Conservation (phyloP, 2,113 vertebrate species). For the Tichodroma muraria region DNA sequence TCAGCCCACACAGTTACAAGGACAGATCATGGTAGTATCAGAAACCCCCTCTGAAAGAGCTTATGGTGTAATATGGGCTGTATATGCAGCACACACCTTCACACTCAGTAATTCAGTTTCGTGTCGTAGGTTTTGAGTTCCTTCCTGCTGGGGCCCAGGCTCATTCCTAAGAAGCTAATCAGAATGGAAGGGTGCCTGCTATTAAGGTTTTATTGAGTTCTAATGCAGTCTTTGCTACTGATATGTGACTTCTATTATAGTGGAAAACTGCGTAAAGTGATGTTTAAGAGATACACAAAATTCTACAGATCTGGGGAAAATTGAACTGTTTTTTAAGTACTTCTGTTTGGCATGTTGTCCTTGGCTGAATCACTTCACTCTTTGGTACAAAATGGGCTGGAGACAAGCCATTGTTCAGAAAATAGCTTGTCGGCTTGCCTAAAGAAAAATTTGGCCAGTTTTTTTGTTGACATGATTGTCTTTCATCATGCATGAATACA, state of each 20-base stretch:
- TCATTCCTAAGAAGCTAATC: neutral
- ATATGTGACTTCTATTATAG: fast-evolving
- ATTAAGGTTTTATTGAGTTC: neutral
- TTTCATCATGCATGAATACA: neutral
- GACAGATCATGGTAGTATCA: neutral
- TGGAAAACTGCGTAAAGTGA: neutral
- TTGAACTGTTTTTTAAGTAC: neutral
- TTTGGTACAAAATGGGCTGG: neutral
- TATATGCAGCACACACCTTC: neutral
- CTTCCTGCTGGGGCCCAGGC: neutral
- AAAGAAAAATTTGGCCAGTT: neutral
- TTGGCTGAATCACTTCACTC: neutral
- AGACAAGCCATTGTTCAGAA: neutral
- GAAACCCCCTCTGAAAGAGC: neutral
- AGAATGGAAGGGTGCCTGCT: neutral
- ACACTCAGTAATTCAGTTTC: neutral
- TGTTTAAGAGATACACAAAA: neutral
- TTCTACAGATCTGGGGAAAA: neutral
- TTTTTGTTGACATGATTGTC: neutral
- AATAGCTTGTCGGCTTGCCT: neutral
- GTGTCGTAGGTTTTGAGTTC: neutral
- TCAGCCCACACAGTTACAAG: neutral
- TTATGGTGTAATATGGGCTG: neutral
- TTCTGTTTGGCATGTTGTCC: neutral
- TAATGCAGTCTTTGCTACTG: neutral